These are phyloP conservation scores for Porites cylindrica DNA, from an alignment of 92 coral and sea anemone genomes.

Conservation along the genomic window DNA sequence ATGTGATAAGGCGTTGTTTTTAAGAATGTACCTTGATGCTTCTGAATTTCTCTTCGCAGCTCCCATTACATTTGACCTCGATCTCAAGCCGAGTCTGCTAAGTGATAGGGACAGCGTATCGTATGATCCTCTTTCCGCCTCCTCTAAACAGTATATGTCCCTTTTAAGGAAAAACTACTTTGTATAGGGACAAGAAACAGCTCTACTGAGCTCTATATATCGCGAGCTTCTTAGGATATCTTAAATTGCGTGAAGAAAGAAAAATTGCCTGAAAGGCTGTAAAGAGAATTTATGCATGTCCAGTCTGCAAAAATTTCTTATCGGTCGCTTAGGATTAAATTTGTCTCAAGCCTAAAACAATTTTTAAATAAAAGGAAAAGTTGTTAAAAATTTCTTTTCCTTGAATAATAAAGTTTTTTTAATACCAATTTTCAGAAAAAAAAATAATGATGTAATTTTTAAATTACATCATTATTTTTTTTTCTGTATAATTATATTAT, in stretches of 20 bases:
- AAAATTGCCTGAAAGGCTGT: slow-evolving; percentile 33
- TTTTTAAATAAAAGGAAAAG: not conserved
- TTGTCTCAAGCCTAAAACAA: not conserved
- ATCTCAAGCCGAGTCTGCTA: slow-evolving; percentile 81
- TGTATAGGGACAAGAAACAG: slow-evolving; percentile 62
- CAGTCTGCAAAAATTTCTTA: not conserved
- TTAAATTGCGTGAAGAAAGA: not conserved
- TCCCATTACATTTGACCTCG: slow-evolving; percentile 84
- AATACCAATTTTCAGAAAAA: slow-evolving; percentile 1
- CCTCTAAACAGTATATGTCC: slow-evolving; percentile 91
- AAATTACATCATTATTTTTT: no score
- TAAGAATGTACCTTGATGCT: not conserved
- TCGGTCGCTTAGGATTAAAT: not conserved
- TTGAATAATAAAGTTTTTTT: not conserved
- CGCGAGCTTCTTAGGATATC: no score
- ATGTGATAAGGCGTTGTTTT: not conserved
- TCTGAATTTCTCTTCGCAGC: slow-evolving; percentile 57
- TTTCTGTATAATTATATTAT: not conserved
- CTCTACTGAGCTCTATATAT: no score
- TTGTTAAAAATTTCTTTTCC: not conserved
- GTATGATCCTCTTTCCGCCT: slow-evolving; percentile 86
- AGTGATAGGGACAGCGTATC: slow-evolving; percentile 84
- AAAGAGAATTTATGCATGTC: not conserved
- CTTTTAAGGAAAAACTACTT: slow-evolving; percentile 91
- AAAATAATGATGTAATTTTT: not conserved